Base-by-base conservation (phyloP, 1,140 invertebrate species). In the Dreissena rostriformis region DNA sequence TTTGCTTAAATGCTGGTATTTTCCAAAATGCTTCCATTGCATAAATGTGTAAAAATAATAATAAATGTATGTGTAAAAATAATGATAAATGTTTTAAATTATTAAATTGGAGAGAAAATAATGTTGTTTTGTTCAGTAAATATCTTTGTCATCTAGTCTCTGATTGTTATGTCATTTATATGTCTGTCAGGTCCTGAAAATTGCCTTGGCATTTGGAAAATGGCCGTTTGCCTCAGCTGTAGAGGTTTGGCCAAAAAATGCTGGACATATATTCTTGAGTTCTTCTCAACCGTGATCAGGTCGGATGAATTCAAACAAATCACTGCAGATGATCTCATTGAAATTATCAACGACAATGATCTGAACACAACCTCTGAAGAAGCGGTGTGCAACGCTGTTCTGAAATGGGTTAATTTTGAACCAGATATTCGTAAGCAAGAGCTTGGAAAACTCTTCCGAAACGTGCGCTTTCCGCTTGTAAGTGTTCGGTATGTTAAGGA, bases 391-490 rank as follows among this genome's bases (percentile, higher is more conserved):
- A 97, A 96, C 93, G 98, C 98, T 14, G 97, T 98, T 66, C 98
- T 99, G 97, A 96, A 97, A 86, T 99, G 98, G 98, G 96, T 99
- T n/a, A 97, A 98, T 91, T 97, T 98, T 93, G 98, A 98, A 93
- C 96, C 98, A 28, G 96, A 96, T 0, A 97, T 98, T 91, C 93
- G 98, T 75, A 94, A 97, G n/a, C 96, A 97, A 86, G 96, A 98
- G 86, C 95, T 97, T 15, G 95, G 96, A 0, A 94, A 95, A 51
- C 92, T 98, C 0, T 96, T 98, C 95, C 95, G 95, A 53, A 96
- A 96, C 83, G 72, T 89, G 28, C 95, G 97, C 26, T 94, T 98
- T 17, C 93, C 98, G 0, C 94, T 98, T 87, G 96, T 97, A 79
- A 97, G 96, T 0, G 95, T 97, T 87, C 96, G 95, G 88, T 96